phyloP scores from a whole-genome alignment of 2,113 vertebrate genomes.

The Camelus bactrianus region DNA sequence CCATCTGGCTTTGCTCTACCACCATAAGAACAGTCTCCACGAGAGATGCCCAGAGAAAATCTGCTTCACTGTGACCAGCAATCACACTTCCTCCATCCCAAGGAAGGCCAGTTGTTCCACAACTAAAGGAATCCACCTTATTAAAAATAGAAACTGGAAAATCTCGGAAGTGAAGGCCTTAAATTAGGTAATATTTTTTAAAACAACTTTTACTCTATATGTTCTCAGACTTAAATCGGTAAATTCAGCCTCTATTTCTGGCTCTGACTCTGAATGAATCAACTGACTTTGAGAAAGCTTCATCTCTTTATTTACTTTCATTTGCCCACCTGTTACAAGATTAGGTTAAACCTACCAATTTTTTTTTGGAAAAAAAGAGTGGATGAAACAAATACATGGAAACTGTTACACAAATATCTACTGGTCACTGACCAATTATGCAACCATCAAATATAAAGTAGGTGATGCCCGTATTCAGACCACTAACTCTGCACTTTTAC shows the following conservation, averaged over 20 bases:
- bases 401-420: background rate
- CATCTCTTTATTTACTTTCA: background rate
- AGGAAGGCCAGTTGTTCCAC: background rate
- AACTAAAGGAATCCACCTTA: background rate
- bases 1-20: background rate
- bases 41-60: background rate
- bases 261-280: conserved; percentile 9
- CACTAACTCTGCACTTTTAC: too few relatives aligned
- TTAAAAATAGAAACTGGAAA: background rate
- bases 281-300: conserved; percentile 58
- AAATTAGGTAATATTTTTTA: background rate
- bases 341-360: background rate
- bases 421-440: background rate
- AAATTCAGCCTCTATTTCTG: background rate
- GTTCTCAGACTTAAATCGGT: background rate
- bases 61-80: background rate
- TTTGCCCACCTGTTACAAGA: background rate
- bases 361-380: background rate
- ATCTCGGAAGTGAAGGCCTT: background rate
- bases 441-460: background rate
- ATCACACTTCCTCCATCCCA: background rate
- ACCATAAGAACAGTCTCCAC: background rate
- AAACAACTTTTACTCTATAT: background rate
- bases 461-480: background rate
- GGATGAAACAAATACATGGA: background rate